Conservation (phyloP, 2,888 invertebrate genomes). For the Tricholauxania praeusta region DNA sequence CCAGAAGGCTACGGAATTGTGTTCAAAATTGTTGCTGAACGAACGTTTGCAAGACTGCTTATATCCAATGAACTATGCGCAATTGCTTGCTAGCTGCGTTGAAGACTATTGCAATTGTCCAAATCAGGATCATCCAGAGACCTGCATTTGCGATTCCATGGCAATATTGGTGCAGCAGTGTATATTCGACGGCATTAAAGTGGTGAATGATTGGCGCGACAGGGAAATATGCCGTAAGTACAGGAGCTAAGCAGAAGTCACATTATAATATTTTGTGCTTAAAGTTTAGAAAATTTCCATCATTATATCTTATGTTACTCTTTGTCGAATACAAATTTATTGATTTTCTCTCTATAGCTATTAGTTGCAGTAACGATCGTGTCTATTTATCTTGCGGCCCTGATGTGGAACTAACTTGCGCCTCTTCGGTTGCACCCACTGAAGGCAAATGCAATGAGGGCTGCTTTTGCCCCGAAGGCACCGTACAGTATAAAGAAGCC, state of each 20-base stretch:
- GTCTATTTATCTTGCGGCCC: conserved; percentile 85
- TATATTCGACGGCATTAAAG: conserved; percentile 73
- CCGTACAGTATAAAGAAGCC: conserved; percentile 78
- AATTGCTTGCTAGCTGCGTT: conserved; percentile 78
- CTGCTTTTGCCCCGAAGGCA: conserved; percentile 87
- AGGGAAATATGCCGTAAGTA: conserved; percentile 84
- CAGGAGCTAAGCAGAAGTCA: no score
- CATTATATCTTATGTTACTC: no score
- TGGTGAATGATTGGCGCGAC: conserved; percentile 81
- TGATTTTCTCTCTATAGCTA: conserved; percentile 71
- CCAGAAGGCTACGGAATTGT: conserved; percentile 72
- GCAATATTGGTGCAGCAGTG: conserved; percentile 85
- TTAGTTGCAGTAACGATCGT: conserved; percentile 80
- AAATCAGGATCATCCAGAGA: conserved; percentile 70
- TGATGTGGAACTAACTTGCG: conserved; percentile 79
- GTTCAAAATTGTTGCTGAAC: conserved; percentile 74
- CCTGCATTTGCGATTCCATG: conserved; percentile 82
- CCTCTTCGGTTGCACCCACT: conserved; percentile 66
- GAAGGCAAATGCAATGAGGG: conserved; percentile 82
- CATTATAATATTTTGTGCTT: no score
- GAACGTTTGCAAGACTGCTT: conserved; percentile 77
- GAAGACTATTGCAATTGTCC: conserved; percentile 84
- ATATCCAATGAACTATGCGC: conserved; percentile 75
- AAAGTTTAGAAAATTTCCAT: no score
- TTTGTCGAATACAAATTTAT: background rate